Evolutionary conservation across 2,888 invertebrate genomes (phyloP).

Genomic region (Macaria notata): DNA sequence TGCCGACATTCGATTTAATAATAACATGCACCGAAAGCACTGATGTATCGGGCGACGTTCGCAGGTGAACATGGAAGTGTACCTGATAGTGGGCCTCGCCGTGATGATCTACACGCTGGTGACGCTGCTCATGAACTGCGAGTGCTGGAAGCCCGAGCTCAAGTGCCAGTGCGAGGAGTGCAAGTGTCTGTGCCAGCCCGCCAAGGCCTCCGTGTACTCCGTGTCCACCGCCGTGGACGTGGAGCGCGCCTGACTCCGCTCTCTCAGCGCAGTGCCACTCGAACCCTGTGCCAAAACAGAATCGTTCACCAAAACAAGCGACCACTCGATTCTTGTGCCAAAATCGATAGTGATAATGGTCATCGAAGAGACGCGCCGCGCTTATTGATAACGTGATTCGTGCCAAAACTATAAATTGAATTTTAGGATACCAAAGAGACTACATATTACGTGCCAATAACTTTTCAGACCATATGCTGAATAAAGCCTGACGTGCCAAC

Average conservation of each 20-base stretch:
- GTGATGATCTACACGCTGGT: slow-evolving; percentile 65
- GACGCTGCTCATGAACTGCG: slow-evolving; percentile 56
- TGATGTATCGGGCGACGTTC: slow-evolving; percentile 35
- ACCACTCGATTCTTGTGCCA: slow-evolving; percentile 16
- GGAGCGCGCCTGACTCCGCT: slow-evolving; percentile 36
- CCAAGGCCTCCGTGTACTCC: slow-evolving; percentile 45
- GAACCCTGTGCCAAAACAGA: slow-evolving; percentile 20
- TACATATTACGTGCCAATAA: background rate
- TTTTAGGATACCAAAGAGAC: slow-evolving; percentile 9
- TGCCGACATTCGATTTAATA: slow-evolving; percentile 41
- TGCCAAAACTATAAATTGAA: slow-evolving; percentile 22
- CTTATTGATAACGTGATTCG: slow-evolving; percentile 18
- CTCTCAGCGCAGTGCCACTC: slow-evolving; percentile 11
- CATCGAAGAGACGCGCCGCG: slow-evolving; percentile 10
- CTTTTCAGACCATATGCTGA: background rate
- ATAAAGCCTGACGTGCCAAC: slow-evolving; percentile 6
- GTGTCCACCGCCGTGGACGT: slow-evolving; percentile 63
- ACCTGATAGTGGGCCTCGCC: slow-evolving; percentile 67
- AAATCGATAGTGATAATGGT: slow-evolving; percentile 20
- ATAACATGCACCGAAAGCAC: slow-evolving; percentile 34
- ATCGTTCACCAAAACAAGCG: slow-evolving; percentile 14
- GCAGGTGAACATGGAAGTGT: slow-evolving; percentile 65
- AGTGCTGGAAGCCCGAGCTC: slow-evolving; percentile 59
- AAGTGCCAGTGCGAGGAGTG: slow-evolving; percentile 73
- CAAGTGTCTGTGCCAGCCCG: slow-evolving; percentile 47